Percentiles rank a stretch among this genome's conserved stretches.
phyloP scores from a whole-genome alignment of 2,113 vertebrate species.

The Chaetodon auriga region DNA sequence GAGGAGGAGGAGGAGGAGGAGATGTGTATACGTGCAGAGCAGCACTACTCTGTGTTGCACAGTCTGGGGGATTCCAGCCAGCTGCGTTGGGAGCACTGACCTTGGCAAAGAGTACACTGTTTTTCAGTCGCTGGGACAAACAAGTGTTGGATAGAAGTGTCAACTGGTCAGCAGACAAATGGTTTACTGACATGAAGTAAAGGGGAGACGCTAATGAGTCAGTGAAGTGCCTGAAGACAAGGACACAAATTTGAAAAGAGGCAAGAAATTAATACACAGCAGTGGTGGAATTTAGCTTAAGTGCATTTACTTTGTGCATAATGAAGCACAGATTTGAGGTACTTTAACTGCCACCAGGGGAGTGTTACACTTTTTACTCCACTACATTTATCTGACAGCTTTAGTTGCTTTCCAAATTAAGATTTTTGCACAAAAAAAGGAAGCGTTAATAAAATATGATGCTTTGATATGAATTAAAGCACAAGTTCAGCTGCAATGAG shows the following conservation, averaged over 20 bases:
- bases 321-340: background rate
- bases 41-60: slow-evolving; percentile 73
- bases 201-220: background rate
- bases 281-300: too few relatives aligned
- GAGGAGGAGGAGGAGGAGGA: slow-evolving; percentile 46
- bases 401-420: background rate
- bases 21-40: slow-evolving; percentile 80
- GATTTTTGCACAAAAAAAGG: background rate
- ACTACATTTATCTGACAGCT: background rate
- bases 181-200: slow-evolving; percentile 47
- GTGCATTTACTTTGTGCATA: background rate
- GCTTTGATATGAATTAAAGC: too few relatives aligned
- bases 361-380: background rate
- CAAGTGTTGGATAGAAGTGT: slow-evolving; percentile 67
- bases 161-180: slow-evolving; percentile 46
- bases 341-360: background rate
- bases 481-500: too few relatives aligned
- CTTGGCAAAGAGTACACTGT: slow-evolving; percentile 75
- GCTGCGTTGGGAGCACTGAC: slow-evolving; percentile 78
- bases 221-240: too few relatives aligned
- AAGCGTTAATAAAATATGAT: too few relatives aligned
- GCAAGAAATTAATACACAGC: background rate
- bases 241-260: background rate
- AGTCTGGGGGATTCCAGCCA: slow-evolving; percentile 78
- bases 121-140: slow-evolving; percentile 70